These are phyloP conservation scores for Drosophila willistoni DNA, from an alignment of 1,140 invertebrate species.

Conservation along the genomic window DNA sequence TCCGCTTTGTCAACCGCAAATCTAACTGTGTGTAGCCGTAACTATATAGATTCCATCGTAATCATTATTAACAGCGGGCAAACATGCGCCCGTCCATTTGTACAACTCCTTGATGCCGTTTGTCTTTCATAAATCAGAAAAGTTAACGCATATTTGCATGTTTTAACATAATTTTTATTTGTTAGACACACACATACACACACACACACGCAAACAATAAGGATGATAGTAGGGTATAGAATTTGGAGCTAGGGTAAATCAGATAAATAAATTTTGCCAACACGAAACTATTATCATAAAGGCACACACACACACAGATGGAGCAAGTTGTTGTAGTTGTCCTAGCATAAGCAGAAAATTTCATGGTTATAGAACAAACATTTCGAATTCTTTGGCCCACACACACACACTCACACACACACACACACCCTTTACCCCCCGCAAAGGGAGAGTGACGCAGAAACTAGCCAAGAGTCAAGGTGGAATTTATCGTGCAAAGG, in stretches of 20 bases:
- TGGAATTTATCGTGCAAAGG: conserved; percentile 71
- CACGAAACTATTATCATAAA: conserved; percentile 82
- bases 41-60: conserved; percentile 58
- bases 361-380: conserved; percentile 75
- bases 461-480: conserved; percentile 61
- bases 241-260: conserved; percentile 51
- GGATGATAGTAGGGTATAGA: not conserved
- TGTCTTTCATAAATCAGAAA: conserved; percentile 77
- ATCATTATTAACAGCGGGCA: conserved; percentile 77
- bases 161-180: conserved; percentile 83
- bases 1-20: conserved; percentile 59
- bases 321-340: conserved; percentile 3
- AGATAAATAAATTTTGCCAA: conserved; percentile 82
- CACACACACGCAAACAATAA: conserved; percentile 15
- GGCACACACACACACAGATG: conserved; percentile 42
- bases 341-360: conserved; percentile 50
- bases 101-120: conserved; percentile 35
- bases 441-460: not conserved
- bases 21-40: conserved; percentile 60
- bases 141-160: conserved; percentile 82
- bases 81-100: conserved; percentile 29
- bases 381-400: conserved; percentile 60
- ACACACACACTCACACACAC: conserved; percentile 20
- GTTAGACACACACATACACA: conserved; percentile 61
- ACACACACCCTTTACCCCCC: conserved; percentile 11